These are phyloP conservation scores for Apoda limacodes DNA, from an alignment of 2,888 invertebrate species.

Conservation along the genomic window DNA sequence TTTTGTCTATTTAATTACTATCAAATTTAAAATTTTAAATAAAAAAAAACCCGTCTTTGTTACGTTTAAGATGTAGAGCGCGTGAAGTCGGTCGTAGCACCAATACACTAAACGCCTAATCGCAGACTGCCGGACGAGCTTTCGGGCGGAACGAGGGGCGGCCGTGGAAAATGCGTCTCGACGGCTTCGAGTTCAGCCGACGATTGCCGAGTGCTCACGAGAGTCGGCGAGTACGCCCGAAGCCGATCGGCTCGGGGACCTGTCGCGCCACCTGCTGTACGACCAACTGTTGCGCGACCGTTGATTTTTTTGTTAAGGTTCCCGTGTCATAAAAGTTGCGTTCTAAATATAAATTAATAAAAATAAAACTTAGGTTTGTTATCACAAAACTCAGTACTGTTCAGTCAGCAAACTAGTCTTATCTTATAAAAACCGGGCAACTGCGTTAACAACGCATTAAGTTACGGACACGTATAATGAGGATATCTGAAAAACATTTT, in stretches of 20 bases:
- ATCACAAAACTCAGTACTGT: too few species aligned
- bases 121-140: conserved; percentile 48
- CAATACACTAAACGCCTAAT: conserved; percentile 43
- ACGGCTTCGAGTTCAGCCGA: not conserved
- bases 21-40: too few species aligned
- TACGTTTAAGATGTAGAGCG: not conserved
- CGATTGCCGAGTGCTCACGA: conserved; percentile 28
- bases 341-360: too few species aligned
- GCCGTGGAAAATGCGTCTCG: conserved; percentile 15
- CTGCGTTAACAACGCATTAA: too few species aligned
- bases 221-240: conserved; percentile 27
- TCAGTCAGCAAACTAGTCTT: too few species aligned
- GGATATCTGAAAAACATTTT: too few species aligned
- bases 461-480: too few species aligned
- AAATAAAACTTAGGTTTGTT: too few species aligned
- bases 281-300: conserved; percentile 67
- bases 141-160: conserved; percentile 23
- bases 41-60: too few species aligned
- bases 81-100: conserved; percentile 32
- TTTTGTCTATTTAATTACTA: too few species aligned
- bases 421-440: too few species aligned
- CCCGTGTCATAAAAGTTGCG: conserved; percentile 49
- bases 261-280: conserved; percentile 61
- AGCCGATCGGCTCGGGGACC: conserved; percentile 33
- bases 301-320: conserved; percentile 60